Evolutionary conservation across 2,113 vertebrate genomes (phyloP), one percentile per base, ranked within the genome.

Genomic region (Rhynchopsitta pachyrhyncha): DNA sequence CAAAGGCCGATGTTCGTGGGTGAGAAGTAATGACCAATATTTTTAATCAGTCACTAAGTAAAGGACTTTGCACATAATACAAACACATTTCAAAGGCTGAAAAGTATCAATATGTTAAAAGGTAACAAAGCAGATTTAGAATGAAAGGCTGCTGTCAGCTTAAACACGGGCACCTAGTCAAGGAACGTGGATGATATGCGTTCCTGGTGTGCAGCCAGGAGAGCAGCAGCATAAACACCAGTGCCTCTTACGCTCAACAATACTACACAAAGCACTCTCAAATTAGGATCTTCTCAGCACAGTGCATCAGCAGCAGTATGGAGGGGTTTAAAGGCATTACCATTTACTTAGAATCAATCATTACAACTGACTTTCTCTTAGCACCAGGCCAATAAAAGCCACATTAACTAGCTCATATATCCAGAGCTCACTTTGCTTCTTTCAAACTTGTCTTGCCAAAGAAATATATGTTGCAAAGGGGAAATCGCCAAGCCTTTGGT

Each of bases 161-260:
- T 20, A 46, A n/a, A 25, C 47, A 31, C 0, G 0, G 42, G 25
- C 3, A 10, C 13, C 57, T 69, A 2, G 1, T 29, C 42, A 13
- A 55, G 69, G 44, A 33, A 47, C 0, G 4, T 1, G 39, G 49
- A 6, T 14, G 22, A 42, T 2, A 15, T 6, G 11, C n/a, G 6
- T 37, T 62, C n/a, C 63, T 35, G 9, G 0, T 2, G 10, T 2
- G 1, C 47, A 41, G 66, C 74, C 79, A 59, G 37, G 33, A 49
- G 41, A 41, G 50, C 1, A 1, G 63, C 1, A 66, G 63, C 42
- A 41, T 4, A n/a, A 75, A 18, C 63, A 46, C 28, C 44, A 10
- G 8, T 5, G 33, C 13, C 60, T 44, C 25, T 14, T 22, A 20
- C 53, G 27, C 13, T 18, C 50, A 13, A 10, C 11, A 25, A 1